Evolutionary conservation across 1,140 invertebrate species (phyloP).

Genomic region (Drosophila bipectinata): DNA sequence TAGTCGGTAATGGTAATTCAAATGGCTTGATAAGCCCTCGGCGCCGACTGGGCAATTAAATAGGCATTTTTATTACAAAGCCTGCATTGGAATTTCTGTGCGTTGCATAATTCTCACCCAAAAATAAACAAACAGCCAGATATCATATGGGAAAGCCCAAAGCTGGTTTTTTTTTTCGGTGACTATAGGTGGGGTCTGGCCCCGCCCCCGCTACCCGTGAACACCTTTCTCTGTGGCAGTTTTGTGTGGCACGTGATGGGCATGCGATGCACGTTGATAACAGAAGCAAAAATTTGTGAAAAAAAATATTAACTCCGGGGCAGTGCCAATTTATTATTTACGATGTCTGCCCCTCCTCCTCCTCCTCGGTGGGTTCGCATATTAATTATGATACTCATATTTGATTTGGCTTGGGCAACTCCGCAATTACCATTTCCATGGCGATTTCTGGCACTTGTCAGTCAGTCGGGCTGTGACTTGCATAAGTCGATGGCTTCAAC

Average conservation of each 20-base stretch:
- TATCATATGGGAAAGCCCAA: slow-evolving; percentile 45
- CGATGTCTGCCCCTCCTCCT: slow-evolving; percentile 29
- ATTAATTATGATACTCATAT: slow-evolving; percentile 69
- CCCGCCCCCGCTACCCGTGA: background rate
- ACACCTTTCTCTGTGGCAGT: slow-evolving; percentile 16
- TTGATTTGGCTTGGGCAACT: slow-evolving; percentile 50
- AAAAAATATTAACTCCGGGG: slow-evolving; percentile 2
- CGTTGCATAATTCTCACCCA: slow-evolving; percentile 66
- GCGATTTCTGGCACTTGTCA: slow-evolving; percentile 36
- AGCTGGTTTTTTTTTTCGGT: slow-evolving; percentile 15
- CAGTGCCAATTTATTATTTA: slow-evolving; percentile 58
- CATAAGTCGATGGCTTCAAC: slow-evolving; percentile 25
- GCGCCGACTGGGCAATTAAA: slow-evolving; percentile 71
- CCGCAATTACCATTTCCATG: slow-evolving; percentile 46
- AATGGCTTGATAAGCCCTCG: slow-evolving; percentile 61
- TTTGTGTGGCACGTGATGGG: slow-evolving; percentile 62
- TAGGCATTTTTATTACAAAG: slow-evolving; percentile 66
- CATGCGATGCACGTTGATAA: slow-evolving; percentile 65
- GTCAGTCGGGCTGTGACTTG: slow-evolving; percentile 33
- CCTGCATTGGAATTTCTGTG: slow-evolving; percentile 59
- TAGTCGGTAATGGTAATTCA: slow-evolving; percentile 50
- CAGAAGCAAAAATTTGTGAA: slow-evolving; percentile 27
- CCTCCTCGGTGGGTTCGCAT: slow-evolving; percentile 40
- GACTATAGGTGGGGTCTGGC: slow-evolving; percentile 5
- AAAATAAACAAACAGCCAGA: slow-evolving; percentile 21